Base-by-base conservation (phyloP, 2,888 invertebrate genomes). In the Chromoteleia sp. region DNA sequence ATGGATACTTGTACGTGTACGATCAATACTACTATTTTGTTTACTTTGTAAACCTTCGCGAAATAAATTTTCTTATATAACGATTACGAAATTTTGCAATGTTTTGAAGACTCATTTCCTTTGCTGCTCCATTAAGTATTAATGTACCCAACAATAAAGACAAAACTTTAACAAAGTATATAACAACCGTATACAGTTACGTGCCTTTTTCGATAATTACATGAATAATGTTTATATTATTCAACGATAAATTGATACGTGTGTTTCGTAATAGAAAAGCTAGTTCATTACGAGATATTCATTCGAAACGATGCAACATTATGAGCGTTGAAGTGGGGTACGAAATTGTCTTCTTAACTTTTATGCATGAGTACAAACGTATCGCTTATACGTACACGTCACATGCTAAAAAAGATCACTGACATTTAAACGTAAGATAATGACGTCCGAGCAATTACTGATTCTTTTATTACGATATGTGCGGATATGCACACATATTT, bases 361-460 rank as follows among this genome's bases (percentile, higher is more conserved):
- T 70, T 50, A 59, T 74, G 50, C 29, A 41, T 14, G 50, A n/a
- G 15, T 33, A 4, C 58, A 41, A 41, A 48, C 43, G 36, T 65
- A 29, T 25, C 52, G 63, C 58, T 58, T 39, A 48, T 41, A 25
- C 33, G 14, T n/a, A 29, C 36, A 75, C 65, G 58, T 81, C 54
- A 56, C 73, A 48, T 52, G 50, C 50, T 50, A 76, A 74, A 74
- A 75, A 85, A 87, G 84, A 88, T 84, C 85, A 86, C 86, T 88
- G 88, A 86, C 88, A 88, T 88, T 88, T 88, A 88, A 85, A 82
- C 84, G 77, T 43, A 82, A 82, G 85, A 87, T 88, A 87, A 88
- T 88, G 84, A 87, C 83, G 76, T 83, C 81, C 84, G 61, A 75
- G 63, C 75, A 82, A 86, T 87, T 87, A 86, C 84, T 71, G 79